These are phyloP conservation scores for Lysandra bellargus DNA, from an alignment of 2,888 invertebrate genomes.

Conservation along the genomic window DNA sequence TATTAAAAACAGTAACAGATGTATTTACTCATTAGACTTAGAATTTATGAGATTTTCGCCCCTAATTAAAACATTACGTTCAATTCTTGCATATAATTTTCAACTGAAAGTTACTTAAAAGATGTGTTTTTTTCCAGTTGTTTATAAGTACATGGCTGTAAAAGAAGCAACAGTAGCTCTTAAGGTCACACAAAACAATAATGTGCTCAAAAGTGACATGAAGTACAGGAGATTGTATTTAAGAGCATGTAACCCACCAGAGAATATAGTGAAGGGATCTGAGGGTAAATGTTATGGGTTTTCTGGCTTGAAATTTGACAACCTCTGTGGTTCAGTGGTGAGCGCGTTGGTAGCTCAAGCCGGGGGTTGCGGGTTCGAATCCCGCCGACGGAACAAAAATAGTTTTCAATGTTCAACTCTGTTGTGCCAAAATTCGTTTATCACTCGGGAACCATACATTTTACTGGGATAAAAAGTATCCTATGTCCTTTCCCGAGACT, in stretches of 20 bases:
- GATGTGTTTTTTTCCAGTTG: slow-evolving; percentile 73
- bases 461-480: no score
- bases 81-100: slow-evolving; percentile 7
- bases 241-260: slow-evolving; percentile 86
- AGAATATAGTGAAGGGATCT: slow-evolving; percentile 84
- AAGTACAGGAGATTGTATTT: slow-evolving; percentile 84
- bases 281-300: slow-evolving; percentile 82
- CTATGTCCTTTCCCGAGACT: no score
- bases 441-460: no score
- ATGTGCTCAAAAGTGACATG: slow-evolving; percentile 79
- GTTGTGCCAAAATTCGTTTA: no score
- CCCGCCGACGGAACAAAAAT: no score
- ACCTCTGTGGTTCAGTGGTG: no score
- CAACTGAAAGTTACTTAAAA: slow-evolving; percentile 16
- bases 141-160: slow-evolving; percentile 89
- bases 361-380: no score
- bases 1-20: neutral
- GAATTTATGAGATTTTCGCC: no score
- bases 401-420: no score
- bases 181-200: slow-evolving; percentile 68
- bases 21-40: neutral
- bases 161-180: slow-evolving; percentile 71
- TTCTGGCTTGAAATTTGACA: neutral
- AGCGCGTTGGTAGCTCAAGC: no score
- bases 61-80: no score